These are phyloP conservation scores for Macaria notata DNA, from an alignment of 2,888 invertebrate genomes.

Conservation along the genomic window DNA sequence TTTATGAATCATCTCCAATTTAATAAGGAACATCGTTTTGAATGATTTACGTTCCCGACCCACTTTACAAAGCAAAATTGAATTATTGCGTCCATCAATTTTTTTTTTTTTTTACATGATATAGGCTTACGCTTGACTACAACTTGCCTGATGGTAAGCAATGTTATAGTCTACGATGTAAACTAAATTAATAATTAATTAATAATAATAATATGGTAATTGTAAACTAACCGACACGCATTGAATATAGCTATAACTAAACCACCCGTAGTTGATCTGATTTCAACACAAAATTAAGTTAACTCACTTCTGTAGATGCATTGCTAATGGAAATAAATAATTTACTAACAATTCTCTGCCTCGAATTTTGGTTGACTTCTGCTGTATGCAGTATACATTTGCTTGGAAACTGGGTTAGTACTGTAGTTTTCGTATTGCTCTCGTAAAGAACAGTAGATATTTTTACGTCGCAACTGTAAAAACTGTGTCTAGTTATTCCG, in stretches of 20 bases:
- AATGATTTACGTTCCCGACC: constrained; percentile 12
- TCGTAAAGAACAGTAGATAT: constrained; percentile 35
- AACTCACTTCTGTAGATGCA: constrained; percentile 23
- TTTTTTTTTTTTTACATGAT: too few relatives aligned
- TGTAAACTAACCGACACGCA: constrained; percentile 8
- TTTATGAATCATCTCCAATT: background rate
- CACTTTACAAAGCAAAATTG: constrained; percentile 9
- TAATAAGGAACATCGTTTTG: background rate
- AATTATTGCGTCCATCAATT: constrained; percentile 9
- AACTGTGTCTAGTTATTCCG: constrained; percentile 8
- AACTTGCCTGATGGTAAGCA: too few relatives aligned
- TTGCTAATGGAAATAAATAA: constrained; percentile 28
- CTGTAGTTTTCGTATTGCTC: constrained; percentile 51
- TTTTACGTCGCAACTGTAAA: constrained; percentile 2
- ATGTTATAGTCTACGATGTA: too few relatives aligned
- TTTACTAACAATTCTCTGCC: constrained; percentile 16
- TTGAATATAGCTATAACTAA: background rate
- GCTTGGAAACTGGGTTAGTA: constrained; percentile 71
- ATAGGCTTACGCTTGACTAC: too few relatives aligned
- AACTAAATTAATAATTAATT: too few relatives aligned
- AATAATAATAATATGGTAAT: too few relatives aligned
- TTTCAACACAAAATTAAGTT: constrained; percentile 12
- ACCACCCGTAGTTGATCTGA: constrained; percentile 3
- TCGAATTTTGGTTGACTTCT: constrained; percentile 57
- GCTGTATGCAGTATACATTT: constrained; percentile 62